Conservation (phyloP, 2,888 invertebrate genomes). For the Brenthis daphne region DNA sequence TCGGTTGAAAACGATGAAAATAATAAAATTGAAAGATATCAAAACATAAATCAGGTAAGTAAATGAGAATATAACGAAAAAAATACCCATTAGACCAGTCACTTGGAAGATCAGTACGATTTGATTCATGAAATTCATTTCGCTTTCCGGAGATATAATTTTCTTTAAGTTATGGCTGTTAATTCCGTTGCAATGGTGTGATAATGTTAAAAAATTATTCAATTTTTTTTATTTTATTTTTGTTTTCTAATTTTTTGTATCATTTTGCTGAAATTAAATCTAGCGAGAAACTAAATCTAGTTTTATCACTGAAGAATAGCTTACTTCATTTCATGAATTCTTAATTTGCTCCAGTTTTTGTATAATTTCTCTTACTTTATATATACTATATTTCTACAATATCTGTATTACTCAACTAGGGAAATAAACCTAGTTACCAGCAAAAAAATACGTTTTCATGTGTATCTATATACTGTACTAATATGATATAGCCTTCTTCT, state of each 20-base stretch:
- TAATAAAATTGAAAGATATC: slow-evolving; percentile 64
- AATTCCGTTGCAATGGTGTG: slow-evolving; percentile 34
- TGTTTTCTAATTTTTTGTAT: neutral
- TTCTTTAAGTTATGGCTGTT: slow-evolving; percentile 41
- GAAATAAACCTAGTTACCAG: too few species aligned
- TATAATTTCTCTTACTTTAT: too few species aligned
- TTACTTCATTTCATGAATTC: too few species aligned
- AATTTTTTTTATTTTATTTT: slow-evolving; percentile 7
- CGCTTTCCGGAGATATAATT: slow-evolving; percentile 48
- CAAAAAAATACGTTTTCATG: too few species aligned
- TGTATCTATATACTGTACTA: too few species aligned
- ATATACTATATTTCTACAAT: too few species aligned
- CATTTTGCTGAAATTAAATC: too few species aligned
- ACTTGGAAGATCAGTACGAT: slow-evolving; percentile 65
- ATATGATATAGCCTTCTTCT: too few species aligned
- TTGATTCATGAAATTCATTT: slow-evolving; percentile 67
- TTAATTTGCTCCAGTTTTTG: too few species aligned
- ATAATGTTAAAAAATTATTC: slow-evolving; percentile 9
- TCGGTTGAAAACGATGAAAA: slow-evolving; percentile 43
- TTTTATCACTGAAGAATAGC: too few species aligned
- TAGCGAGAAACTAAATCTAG: too few species aligned
- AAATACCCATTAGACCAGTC: slow-evolving; percentile 67
- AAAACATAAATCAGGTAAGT: slow-evolving; percentile 64
- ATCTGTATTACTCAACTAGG: too few species aligned
- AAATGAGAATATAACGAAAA: slow-evolving; percentile 64